Base-by-base conservation (phyloP, 2,113 vertebrate genomes). In the Syrmaticus mikado region DNA sequence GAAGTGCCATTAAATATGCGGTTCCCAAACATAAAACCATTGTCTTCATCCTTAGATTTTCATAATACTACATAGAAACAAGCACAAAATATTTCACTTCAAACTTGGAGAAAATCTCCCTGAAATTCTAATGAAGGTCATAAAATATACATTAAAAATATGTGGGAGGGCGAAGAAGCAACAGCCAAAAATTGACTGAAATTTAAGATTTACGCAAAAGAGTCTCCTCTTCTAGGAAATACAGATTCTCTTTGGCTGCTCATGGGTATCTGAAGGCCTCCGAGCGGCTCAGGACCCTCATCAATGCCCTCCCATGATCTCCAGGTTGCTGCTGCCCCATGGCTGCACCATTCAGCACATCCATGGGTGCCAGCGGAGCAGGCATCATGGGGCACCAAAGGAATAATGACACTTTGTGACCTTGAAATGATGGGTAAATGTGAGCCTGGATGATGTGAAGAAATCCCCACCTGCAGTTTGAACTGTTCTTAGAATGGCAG, bases 301-400 rank as follows among this genome's bases (percentile, higher is more conserved):
- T 43, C 16, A 17, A 1, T 13, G 9, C 36, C 27, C 0, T 1
- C 4, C 7, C 15, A 0, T 0, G 32, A n/a, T 32, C 55, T 27
- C 52, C 15, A 30, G 27, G 52, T 53, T 53, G 8, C 27, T 53
- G 27, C 52, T 53, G 27, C 15, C 52, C 52, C 27, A 30, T 5
- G 14, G 52, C 27, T 1, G 5, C 52, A 28, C 15, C 8, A 30
- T 14, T 30, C 1, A 15, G 74, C 41, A 2, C 4, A 46, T 28
- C 43, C 36, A 21, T 0, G 66, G 73, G 21, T 34, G 9, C 10
- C 61, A 48, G 45, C n/a, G 55, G 46, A 67, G 71, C 70, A 30
- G 41, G 10, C 5, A 7, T 30, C 64, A 21, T 3, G 62, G 24
- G 24, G 53, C 16, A 64, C 24, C 4, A 6, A 4, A 27, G 46